Conservation (phyloP, 2,113 vertebrate species). For the Callipepla squamata region DNA sequence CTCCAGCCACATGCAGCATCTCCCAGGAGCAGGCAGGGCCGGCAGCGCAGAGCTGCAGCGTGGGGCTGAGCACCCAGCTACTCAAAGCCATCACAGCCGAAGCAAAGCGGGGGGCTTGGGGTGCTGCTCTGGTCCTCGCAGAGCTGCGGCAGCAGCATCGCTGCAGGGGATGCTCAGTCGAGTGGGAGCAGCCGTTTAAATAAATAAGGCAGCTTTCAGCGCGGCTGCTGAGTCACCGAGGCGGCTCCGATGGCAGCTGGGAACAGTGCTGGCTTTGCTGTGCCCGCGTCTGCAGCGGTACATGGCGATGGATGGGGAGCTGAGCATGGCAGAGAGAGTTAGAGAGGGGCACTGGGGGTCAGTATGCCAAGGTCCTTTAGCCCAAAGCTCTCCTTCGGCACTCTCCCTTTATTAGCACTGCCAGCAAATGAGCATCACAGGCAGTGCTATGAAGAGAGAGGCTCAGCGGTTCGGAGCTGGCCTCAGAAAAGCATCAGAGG, state of each 20-base stretch:
- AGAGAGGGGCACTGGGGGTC: rapidly evolving
- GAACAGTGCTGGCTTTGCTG: not conserved
- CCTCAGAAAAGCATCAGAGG: not conserved
- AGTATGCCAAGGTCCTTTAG: not conserved
- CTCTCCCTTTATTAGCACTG: not conserved
- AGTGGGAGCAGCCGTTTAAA: not conserved
- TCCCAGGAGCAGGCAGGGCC: not conserved
- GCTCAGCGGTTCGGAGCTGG: not conserved
- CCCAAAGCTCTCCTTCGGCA: not conserved
- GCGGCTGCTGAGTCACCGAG: constrained; percentile 29
- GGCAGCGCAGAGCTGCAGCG: not conserved
- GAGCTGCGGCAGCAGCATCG: not conserved
- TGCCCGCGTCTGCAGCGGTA: not conserved
- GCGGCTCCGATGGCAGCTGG: constrained; percentile 20
- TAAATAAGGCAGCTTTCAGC: constrained; percentile 5
- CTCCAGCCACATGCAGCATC: constrained; percentile 11
- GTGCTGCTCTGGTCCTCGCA: not conserved
- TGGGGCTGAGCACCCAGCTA: not conserved
- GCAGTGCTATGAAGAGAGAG: not conserved
- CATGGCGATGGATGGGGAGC: not conserved
- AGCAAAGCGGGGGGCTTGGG: not conserved
- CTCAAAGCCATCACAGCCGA: not conserved
- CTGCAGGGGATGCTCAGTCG: not conserved
- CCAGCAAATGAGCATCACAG: not conserved
- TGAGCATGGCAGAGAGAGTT: not conserved